Base-by-base conservation (phyloP, 2,113 vertebrate species). In the Paradoxurus hermaphroditus region DNA sequence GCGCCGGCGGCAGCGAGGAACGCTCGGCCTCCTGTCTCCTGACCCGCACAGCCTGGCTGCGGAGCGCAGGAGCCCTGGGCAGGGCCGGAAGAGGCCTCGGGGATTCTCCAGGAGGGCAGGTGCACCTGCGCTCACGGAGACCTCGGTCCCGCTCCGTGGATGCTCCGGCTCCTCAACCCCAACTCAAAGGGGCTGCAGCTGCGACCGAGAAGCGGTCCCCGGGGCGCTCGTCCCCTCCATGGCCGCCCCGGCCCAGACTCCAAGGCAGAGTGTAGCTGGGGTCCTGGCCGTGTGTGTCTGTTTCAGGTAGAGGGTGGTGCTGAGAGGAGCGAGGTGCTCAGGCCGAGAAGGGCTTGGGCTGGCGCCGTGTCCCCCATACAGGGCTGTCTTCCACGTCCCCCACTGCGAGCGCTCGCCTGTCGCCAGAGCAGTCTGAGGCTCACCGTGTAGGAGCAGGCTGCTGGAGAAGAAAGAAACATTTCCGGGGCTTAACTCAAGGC, bases 291-390 rank as follows among this genome's bases (percentile, higher is more conserved):
- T 7, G 34, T 63, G 86, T 83, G 79, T 65, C 75, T 4, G 5
- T 79, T 68, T 93, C 25, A 68, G 12, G 59, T 12, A 3, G 34
- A 81, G 51, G 39, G 13, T 51, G 46, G 8, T 72, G 7, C 49
- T 34, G 41, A 85, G 65, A 53, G 34, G 15, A 19, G 18, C 14
- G 39, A 86, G 41, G 21, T 21, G 23, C 41, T 91, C 19, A 44
- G 89, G 21, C 31, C 34, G 14, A 81, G 70, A 81, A 59, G 34
- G 16, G 46, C 14, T 81, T 19, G 46, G 73, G 23, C 34, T 27
- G 29, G 46, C 59, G n/a, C 19, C 46, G 0, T 39, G 21, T 23
- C 14, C 4, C 1, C 18, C 0, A 1, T 31, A 21, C 4, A 16
- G 18, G 51, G 7, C 46, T 0, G 3, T 51, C 13, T 68, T 34